Conservation (phyloP, 1,140 invertebrate genomes). For the Cotesia glomerata region DNA sequence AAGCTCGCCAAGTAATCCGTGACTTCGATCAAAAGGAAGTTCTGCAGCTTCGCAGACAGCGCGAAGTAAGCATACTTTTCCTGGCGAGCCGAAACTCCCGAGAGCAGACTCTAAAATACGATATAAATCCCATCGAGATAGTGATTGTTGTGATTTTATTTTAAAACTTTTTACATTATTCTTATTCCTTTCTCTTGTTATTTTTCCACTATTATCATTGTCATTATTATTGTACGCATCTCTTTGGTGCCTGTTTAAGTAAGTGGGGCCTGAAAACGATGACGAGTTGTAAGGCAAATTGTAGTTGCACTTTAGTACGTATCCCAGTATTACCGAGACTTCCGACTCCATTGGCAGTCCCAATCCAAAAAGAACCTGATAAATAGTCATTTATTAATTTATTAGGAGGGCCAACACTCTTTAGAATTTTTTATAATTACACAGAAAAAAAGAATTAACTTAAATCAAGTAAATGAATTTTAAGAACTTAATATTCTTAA, state of each 20-base stretch:
- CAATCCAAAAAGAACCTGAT: slow-evolving; percentile 48
- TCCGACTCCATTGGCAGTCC: slow-evolving; percentile 49
- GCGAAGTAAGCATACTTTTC: slow-evolving; percentile 72
- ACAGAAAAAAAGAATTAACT: too few species aligned
- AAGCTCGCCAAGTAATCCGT: slow-evolving; percentile 73
- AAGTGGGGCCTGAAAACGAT: slow-evolving; percentile 46
- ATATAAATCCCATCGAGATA: slow-evolving; percentile 67
- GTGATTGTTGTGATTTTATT: slow-evolving; percentile 45
- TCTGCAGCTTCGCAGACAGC: slow-evolving; percentile 76
- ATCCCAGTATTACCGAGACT: slow-evolving; percentile 52
- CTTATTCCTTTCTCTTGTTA: background rate
- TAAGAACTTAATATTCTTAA: background rate
- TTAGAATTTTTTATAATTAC: too few species aligned
- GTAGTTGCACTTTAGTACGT: slow-evolving; percentile 60
- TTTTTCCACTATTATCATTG: background rate
- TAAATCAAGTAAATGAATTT: too few species aligned
- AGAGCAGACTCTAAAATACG: slow-evolving; percentile 65
- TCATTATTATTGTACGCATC: slow-evolving; percentile 16
- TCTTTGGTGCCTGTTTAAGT: slow-evolving; percentile 37
- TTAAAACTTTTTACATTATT: slow-evolving; percentile 27
- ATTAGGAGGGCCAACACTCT: background rate
- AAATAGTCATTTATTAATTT: background rate
- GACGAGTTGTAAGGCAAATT: slow-evolving; percentile 55
- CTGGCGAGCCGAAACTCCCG: slow-evolving; percentile 56
- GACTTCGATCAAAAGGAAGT: slow-evolving; percentile 69